Percentiles rank a stretch among this genome's conserved stretches.
These are phyloP conservation scores for Aythya fuligula DNA, from an alignment of 2,797 vertebrate species.

Conservation along the genomic window DNA sequence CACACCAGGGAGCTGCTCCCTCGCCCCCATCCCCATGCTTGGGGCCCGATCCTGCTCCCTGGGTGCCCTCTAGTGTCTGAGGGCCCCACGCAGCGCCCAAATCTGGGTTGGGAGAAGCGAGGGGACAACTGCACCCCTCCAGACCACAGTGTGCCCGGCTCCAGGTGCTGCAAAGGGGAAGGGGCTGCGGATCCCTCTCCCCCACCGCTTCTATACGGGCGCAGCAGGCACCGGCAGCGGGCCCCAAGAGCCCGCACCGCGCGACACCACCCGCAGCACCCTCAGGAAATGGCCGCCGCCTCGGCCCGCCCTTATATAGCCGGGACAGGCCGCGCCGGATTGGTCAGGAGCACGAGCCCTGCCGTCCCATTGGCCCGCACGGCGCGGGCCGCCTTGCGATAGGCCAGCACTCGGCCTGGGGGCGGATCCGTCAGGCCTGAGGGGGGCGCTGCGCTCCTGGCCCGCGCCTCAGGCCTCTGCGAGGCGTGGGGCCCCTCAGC, in stretches of 20 bases:
- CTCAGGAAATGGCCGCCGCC: rapidly evolving
- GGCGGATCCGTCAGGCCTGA: background rate
- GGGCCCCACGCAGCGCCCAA: rapidly evolving
- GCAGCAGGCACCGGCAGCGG: background rate
- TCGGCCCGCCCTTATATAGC: rapidly evolving
- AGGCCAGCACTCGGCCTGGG: background rate
- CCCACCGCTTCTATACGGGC: background rate
- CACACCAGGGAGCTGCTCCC: rapidly evolving
- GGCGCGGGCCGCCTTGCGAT: background rate
- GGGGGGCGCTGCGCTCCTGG: background rate
- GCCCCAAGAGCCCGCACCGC: rapidly evolving
- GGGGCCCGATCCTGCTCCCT: background rate
- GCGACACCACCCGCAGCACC: background rate
- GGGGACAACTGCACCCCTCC: rapidly evolving
- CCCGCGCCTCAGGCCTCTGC: background rate
- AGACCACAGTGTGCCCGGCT: rapidly evolving
- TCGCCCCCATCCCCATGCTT: rapidly evolving
- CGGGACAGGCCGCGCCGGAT: background rate
- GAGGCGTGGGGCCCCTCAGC: background rate
- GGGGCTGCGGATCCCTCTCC: background rate
- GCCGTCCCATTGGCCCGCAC: background rate
- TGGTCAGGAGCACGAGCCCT: background rate
- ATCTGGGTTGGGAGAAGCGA: rapidly evolving
- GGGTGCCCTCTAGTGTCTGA: slow-evolving; percentile 8
- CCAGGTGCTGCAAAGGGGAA: background rate